Conservation (phyloP, 2,797 vertebrate species). For the Craterocephalus amniculus region DNA sequence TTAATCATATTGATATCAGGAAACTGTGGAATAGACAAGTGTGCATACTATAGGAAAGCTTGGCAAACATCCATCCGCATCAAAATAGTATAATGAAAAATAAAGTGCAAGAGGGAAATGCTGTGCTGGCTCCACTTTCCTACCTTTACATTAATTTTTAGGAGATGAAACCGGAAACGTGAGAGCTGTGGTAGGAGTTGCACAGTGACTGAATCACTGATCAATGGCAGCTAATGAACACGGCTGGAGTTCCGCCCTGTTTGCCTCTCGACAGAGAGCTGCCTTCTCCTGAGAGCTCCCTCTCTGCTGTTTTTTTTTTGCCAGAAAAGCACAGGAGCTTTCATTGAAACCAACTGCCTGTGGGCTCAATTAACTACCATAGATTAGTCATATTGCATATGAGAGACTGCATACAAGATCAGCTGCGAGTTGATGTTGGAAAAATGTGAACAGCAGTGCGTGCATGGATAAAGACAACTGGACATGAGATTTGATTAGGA, state of each 20-base stretch:
- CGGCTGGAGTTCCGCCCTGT: constrained; percentile 76
- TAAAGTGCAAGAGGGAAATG: constrained; percentile 45
- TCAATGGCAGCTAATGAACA: constrained; percentile 84
- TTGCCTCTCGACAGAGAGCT: constrained; percentile 74
- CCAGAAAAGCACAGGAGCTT: constrained; percentile 70
- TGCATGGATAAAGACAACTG: constrained; percentile 18
- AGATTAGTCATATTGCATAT: constrained; percentile 79
- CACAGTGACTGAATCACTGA: constrained; percentile 74
- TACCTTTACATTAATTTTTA: constrained; percentile 64
- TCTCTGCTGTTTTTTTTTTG: constrained; percentile 39
- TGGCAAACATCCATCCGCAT: constrained; percentile 61
- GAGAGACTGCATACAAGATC: constrained; percentile 56
- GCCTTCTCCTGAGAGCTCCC: constrained; percentile 67
- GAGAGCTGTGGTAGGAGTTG: constrained; percentile 52
- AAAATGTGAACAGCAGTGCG: constrained; percentile 33
- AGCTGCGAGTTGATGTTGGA: constrained; percentile 32
- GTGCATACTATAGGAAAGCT: constrained; percentile 47
- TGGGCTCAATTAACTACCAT: constrained; percentile 80
- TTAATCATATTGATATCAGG: constrained; percentile 60
- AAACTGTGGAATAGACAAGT: constrained; percentile 59
- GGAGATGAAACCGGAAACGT: constrained; percentile 57
- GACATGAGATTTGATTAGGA: constrained; percentile 14
- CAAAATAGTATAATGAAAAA: constrained; percentile 54
- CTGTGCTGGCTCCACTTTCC: constrained; percentile 52
- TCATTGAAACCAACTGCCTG: constrained; percentile 76